phyloP scores from a whole-genome alignment of 2,113 vertebrate species.

The Numenius arquata region DNA sequence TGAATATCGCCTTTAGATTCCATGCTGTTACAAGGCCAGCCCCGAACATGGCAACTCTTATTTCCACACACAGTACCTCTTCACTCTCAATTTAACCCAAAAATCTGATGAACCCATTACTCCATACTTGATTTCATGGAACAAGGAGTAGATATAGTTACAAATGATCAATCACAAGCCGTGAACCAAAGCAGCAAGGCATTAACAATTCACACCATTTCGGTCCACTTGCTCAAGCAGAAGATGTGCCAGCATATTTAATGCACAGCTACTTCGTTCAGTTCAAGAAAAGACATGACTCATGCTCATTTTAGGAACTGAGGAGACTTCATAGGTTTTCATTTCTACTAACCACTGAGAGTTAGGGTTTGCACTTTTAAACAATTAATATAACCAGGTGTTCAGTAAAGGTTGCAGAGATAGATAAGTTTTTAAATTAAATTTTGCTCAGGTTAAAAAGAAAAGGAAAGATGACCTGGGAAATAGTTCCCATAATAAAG shows the following conservation, averaged over 20 bases:
- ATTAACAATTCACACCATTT: slow-evolving; percentile 93
- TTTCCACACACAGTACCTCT: slow-evolving; percentile 90
- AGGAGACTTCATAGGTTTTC: slow-evolving; percentile 54
- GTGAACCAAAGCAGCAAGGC: slow-evolving; percentile 89
- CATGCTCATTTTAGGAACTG: slow-evolving; percentile 72
- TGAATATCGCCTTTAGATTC: slow-evolving; percentile 92
- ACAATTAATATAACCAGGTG: slow-evolving; percentile 71
- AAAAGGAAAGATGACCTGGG: slow-evolving; percentile 3
- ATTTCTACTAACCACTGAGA: slow-evolving; percentile 22
- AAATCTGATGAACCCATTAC: slow-evolving; percentile 93
- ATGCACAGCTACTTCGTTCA: slow-evolving; percentile 84
- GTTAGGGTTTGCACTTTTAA: slow-evolving; percentile 26
- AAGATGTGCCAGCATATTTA: slow-evolving; percentile 91
- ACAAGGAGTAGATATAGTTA: slow-evolving; percentile 94
- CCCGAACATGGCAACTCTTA: slow-evolving; percentile 88
- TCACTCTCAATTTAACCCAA: slow-evolving; percentile 97
- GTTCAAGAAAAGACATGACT: slow-evolving; percentile 79
- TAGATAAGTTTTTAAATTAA: background rate
- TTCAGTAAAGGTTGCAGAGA: background rate
- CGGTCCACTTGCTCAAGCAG: slow-evolving; percentile 90
- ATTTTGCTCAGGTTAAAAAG: slow-evolving; percentile 38
- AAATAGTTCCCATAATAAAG: slow-evolving; percentile 9
- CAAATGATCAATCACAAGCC: slow-evolving; percentile 93
- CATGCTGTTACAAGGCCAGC: slow-evolving; percentile 90
- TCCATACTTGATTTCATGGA: slow-evolving; percentile 94